phyloP scores from a whole-genome alignment of 1,140 invertebrate genomes.

The Bathynomus jamesi region DNA sequence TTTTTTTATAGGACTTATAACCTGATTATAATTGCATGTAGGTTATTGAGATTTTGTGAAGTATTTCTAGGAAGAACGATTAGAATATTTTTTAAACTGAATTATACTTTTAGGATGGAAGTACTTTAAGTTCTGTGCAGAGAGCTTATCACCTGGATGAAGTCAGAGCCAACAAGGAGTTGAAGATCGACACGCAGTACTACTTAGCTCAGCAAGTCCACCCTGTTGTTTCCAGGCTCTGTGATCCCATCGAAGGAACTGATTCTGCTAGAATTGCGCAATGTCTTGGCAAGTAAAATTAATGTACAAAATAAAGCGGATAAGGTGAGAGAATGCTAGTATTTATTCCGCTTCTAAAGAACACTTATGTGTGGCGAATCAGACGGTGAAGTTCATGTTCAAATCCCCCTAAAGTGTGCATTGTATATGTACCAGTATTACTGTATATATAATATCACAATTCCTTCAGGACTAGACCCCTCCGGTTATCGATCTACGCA shows the following conservation, averaged over 20 bases:
- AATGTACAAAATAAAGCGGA: no score
- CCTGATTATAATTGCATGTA: no score
- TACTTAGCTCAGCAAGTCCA: slow-evolving; percentile 83
- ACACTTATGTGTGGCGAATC: background rate
- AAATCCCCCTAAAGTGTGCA: background rate
- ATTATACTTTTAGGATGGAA: slow-evolving; percentile 63
- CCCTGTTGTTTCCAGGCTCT: slow-evolving; percentile 86
- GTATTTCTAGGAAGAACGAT: no score
- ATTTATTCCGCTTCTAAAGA: background rate
- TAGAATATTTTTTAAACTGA: no score
- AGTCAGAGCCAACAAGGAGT: slow-evolving; percentile 56
- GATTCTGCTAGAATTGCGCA: slow-evolving; percentile 83
- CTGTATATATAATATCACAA: background rate
- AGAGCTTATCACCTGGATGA: slow-evolving; percentile 91
- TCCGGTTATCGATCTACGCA: slow-evolving; percentile 45
- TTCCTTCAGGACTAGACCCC: slow-evolving; percentile 46
- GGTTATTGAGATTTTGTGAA: no score
- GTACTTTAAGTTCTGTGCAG: slow-evolving; percentile 71
- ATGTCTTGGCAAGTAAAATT: slow-evolving; percentile 68
- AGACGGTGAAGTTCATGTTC: slow-evolving; percentile 19
- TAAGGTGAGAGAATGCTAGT: no score
- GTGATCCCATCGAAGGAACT: slow-evolving; percentile 89
- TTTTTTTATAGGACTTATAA: no score
- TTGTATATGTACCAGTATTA: background rate
- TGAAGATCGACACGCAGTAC: slow-evolving; percentile 72